Conservation (phyloP, 64 coral and sea anemone species). For the Astreopora myriophthalma region DNA sequence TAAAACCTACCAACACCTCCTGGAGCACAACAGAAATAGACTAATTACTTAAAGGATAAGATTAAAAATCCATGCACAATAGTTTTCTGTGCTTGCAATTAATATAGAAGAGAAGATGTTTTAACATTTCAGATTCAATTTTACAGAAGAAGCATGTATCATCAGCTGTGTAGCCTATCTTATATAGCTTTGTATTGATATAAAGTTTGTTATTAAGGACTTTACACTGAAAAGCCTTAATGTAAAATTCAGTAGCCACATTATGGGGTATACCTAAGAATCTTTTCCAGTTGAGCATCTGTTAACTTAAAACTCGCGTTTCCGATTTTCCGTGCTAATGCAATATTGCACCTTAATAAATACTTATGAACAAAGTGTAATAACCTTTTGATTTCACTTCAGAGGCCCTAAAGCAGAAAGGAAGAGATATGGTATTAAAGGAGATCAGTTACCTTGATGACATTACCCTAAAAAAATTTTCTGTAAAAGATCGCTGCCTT, state of each 20-base stretch:
- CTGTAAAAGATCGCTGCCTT: not conserved
- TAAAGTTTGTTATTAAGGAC: not conserved
- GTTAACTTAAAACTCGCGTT: not conserved
- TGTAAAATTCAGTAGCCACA: not conserved
- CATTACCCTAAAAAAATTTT: not conserved
- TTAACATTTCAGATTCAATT: not conserved
- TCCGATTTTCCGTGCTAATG: too few relatives aligned
- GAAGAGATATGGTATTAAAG: not conserved
- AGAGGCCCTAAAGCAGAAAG: not conserved
- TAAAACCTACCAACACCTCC: too few relatives aligned
- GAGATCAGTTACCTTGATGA: not conserved
- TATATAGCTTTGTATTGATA: slow-evolving; percentile 3
- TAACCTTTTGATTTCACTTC: too few relatives aligned
- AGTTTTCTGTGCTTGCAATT: not conserved
- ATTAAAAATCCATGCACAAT: slow-evolving; percentile 2
- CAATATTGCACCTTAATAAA: too few relatives aligned
- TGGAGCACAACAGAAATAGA: too few relatives aligned
- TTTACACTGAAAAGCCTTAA: slow-evolving; percentile 25
- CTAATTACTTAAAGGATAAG: not conserved
- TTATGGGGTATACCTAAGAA: not conserved
- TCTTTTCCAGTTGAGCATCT: not conserved
- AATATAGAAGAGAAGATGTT: not conserved
- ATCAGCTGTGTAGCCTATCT: not conserved
- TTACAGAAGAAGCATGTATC: not conserved
- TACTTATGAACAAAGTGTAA: too few relatives aligned